phyloP scores from a whole-genome alignment of 64 coral and sea anemone genomes.

The Cladopsammia gracilis region DNA sequence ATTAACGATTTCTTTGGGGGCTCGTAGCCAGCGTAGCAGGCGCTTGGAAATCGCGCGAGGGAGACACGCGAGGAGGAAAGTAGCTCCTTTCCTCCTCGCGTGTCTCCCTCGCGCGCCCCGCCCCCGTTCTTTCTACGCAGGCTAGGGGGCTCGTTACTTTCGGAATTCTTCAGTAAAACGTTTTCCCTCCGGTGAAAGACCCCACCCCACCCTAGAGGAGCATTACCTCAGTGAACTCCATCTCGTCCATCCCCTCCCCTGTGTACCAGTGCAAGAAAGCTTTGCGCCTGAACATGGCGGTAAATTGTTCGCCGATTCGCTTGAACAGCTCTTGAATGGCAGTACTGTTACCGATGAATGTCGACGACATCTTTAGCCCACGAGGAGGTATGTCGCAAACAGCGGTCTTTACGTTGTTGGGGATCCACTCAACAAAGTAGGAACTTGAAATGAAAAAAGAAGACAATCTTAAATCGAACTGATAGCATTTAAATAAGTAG shows the following conservation, averaged over 20 bases:
- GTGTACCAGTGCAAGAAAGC: conserved; percentile 86
- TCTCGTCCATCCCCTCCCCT: conserved; percentile 80
- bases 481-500: too few relatives aligned
- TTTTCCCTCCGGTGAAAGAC: neutral
- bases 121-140: too few relatives aligned
- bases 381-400: conserved; percentile 70
- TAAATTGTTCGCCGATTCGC: conserved; percentile 77
- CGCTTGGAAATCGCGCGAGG: too few relatives aligned
- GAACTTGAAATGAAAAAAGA: neutral
- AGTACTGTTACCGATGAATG: conserved; percentile 72
- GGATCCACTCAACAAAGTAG: conserved; percentile 78
- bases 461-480: too few relatives aligned
- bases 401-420: conserved; percentile 77
- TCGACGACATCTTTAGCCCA: conserved; percentile 67
- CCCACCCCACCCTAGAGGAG: neutral
- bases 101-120: too few relatives aligned
- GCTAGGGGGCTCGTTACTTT: too few relatives aligned
- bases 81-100: too few relatives aligned
- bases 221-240: conserved; percentile 77
- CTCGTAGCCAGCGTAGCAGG: too few relatives aligned
- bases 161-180: too few relatives aligned
- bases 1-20: too few relatives aligned
- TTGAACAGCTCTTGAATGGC: conserved; percentile 77
- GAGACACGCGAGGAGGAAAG: too few relatives aligned
- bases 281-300: conserved; percentile 71